Evolutionary conservation across 2,113 vertebrate genomes (phyloP), one percentile per base, ranked within the genome.

Genomic region (Gopherus evgoodei): DNA sequence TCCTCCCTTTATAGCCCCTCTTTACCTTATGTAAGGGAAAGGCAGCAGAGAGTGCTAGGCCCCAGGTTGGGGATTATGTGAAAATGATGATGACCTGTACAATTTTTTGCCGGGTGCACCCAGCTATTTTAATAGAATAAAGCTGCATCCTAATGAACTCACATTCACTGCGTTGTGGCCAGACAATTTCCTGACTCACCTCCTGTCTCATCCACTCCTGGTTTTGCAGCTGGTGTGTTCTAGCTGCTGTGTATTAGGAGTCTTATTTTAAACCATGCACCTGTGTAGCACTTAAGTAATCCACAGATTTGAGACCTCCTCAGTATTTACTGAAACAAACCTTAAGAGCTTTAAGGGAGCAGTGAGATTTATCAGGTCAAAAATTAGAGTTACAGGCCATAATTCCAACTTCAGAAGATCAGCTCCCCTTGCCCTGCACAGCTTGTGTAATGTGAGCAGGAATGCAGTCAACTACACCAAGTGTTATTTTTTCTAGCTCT

Each of bases 401-500:
- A 82, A 91, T 75, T 93, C 90, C 79, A 85, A 54, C 84, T 83
- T 82, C 90, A 79, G 13, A 94, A 59, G 65, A 89, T 76, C 88
- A 90, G 76, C 25, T 94, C 24, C 0, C 27, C 81, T 89, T 92
- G 92, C 84, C 72, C 27, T 86, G 65, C 65, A 72, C 65, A 38
- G 65, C n/a, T 22, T 38, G 65, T 72, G 65, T 56, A 89, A 44
- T 84, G 47, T 81, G 91, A 91, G 49, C 92, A 95, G 69, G 50
- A 89, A 93, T 86, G 85, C n/a, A 17, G 44, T 81, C 92, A 88
- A 9, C 82, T 80, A 96, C 87, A 95, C 49, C 6, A 12, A 93
- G 47, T 65, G 92, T 89, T 95, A 89, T 91, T 96, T 97, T 93
- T 91, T 92, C 82, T 76, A 95, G 84, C 50, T 95, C 95, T 96